Evolutionary conservation across 2,797 vertebrate genomes (phyloP).

Genomic region (Ambastaia sidthimunki): DNA sequence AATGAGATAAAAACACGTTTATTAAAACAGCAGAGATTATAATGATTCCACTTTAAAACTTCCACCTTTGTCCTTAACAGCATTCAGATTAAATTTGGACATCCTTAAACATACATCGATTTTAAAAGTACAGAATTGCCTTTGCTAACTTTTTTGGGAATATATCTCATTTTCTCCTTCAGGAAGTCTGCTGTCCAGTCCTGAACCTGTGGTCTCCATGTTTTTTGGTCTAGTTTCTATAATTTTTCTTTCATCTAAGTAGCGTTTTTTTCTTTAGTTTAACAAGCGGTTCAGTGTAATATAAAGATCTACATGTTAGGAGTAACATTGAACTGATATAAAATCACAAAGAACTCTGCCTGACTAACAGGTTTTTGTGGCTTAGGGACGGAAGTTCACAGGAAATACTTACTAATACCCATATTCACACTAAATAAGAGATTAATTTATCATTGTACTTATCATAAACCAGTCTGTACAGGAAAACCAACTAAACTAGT

Average conservation of each 20-base stretch:
- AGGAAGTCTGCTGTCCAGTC: constrained; percentile 60
- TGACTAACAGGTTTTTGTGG: neutral
- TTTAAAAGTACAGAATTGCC: neutral
- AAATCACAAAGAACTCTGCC: neutral
- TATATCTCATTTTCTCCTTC: too few relatives aligned
- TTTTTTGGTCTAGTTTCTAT: too few relatives aligned
- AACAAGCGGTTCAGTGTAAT: too few relatives aligned
- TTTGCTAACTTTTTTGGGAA: neutral
- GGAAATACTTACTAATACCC: neutral
- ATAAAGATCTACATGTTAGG: neutral
- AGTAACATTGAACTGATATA: neutral
- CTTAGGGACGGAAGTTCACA: neutral
- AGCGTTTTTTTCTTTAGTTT: neutral
- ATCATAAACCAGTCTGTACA: constrained; percentile 1
- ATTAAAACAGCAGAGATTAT: neutral
- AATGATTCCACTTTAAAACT: neutral
- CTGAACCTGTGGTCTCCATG: too few relatives aligned
- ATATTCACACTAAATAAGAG: neutral
- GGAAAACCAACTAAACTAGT: constrained; percentile 6
- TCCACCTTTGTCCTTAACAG: too few relatives aligned
- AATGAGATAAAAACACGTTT: constrained; percentile 2
- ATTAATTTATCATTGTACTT: neutral
- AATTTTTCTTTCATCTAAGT: neutral
- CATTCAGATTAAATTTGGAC: neutral
- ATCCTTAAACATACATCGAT: neutral